Percentiles rank a stretch among this genome's conserved stretches.
phyloP scores from a whole-genome alignment of 2,797 vertebrate species.

The Epinephelus awoara region DNA sequence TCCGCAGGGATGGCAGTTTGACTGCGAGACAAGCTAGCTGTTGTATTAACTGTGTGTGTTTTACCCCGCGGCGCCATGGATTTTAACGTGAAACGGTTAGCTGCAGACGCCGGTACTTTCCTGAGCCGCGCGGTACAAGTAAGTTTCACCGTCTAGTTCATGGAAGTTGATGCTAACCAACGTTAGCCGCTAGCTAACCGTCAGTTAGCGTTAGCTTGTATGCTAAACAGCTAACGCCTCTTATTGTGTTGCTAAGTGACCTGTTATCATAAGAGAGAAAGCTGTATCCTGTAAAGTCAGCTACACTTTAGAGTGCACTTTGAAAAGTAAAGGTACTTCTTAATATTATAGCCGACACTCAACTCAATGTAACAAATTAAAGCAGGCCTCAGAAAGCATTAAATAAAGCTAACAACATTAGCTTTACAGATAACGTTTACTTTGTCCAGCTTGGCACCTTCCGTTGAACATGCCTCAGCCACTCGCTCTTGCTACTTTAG shows the following conservation, averaged over 20 bases:
- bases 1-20: conserved; percentile 65
- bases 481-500: accelerated
- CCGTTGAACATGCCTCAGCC: not conserved
- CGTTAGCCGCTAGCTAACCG: conserved; percentile 55
- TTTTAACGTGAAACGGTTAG: conserved; percentile 95
- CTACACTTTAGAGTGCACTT: not conserved
- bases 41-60: conserved; percentile 5
- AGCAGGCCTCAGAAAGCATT: conserved; percentile 54
- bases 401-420: conserved; percentile 6
- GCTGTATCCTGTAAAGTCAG: accelerated
- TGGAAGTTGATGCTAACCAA: conserved; percentile 52
- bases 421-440: not conserved
- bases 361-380: not conserved
- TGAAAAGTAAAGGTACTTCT: no score
- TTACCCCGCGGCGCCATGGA: conserved; percentile 86
- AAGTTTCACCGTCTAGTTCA: conserved; percentile 56
- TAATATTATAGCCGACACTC: not conserved
- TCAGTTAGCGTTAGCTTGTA: conserved; percentile 50
- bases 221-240: conserved; percentile 37
- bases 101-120: conserved; percentile 96
- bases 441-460: not conserved
- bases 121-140: conserved; percentile 96
- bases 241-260: conserved; percentile 4
- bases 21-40: conserved; percentile 22
- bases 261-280: not conserved